Base-by-base conservation (phyloP, 2,113 vertebrate species). In the Entomyzon cyanotis region DNA sequence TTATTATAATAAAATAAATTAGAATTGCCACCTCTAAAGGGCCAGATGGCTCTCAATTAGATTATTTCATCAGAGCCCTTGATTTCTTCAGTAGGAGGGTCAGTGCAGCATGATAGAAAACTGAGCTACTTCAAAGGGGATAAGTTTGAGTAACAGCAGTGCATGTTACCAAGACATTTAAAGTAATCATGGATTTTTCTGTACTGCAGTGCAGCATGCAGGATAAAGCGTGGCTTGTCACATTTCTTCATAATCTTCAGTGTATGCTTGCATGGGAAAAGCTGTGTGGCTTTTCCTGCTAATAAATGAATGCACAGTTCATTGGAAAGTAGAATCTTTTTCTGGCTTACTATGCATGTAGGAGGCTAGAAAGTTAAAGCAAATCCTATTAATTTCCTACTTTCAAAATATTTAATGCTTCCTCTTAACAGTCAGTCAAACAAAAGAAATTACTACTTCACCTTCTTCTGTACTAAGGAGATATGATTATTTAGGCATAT, bases 1-100 rank as follows among this genome's bases (percentile, higher is more conserved):
- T 92, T 80, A 59, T 67, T 80, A 63, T 53, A 87, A 74, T 81
- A 62, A 93, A 94, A 92, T 74, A 92, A 92, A 93, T 90, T 69
- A 65, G 39, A 44, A 70, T 47, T 77, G 18, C 85, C 86, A 90
- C 90, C 68, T 94, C 60, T 77, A 67, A 96, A 77, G 85, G 33
- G 35, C 75, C 90, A 93, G 71, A 77, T 94, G 94, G 42, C 63
- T 83, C 68, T 93, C 59, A 90, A 55, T 93, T 87, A 74, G 27
- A 44, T 93, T 69, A 73, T 85, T 90, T 90, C 55, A 69, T 76
- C 58, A 80, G 49, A 76, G 69, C 37, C 19, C 22, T 87, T 94
- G 53, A 59, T 94, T 94, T 81, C 55, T 88, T 92, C 31, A 6
- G 31, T 68, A 69, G 41, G 55, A 69, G 33, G 33, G n/a, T 88